Conservation (phyloP, 2,888 invertebrate species). For the Rosalia funebris region DNA sequence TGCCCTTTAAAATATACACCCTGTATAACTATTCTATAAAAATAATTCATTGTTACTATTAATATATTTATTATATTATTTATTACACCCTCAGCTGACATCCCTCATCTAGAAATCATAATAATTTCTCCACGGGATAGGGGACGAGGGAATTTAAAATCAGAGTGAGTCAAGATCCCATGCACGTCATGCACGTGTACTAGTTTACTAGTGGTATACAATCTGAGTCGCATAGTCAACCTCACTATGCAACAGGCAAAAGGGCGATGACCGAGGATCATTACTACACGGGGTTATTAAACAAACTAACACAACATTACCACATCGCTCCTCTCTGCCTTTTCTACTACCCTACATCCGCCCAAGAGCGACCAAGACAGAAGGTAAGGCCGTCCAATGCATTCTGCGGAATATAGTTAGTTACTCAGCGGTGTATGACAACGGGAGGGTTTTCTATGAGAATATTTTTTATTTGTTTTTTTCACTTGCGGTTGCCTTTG, state of each 20-base stretch:
- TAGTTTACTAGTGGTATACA: constrained; percentile 45
- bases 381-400: constrained; percentile 48
- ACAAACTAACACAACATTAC: constrained; percentile 65
- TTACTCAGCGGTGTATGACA: constrained; percentile 54
- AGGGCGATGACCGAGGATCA: constrained; percentile 62
- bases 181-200: constrained; percentile 46
- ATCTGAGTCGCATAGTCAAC: constrained; percentile 53
- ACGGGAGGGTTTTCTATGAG: constrained; percentile 57
- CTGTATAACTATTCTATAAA: no score
- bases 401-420: constrained; percentile 61
- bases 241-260: constrained; percentile 59
- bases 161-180: constrained; percentile 21
- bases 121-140: constrained; percentile 35
- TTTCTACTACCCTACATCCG: constrained; percentile 48
- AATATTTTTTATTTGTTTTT: constrained; percentile 49
- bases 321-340: constrained; percentile 58
- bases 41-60: no score
- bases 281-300: constrained; percentile 62
- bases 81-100: constrained; percentile 1
- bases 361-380: constrained; percentile 27
- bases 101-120: constrained; percentile 5
- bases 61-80: no score
- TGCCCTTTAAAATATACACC: no score
- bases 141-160: constrained; percentile 32
- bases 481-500: constrained; percentile 34